Conservation (phyloP, 2,888 invertebrate species). For the Pseudococcus jackbeardsleyi region DNA sequence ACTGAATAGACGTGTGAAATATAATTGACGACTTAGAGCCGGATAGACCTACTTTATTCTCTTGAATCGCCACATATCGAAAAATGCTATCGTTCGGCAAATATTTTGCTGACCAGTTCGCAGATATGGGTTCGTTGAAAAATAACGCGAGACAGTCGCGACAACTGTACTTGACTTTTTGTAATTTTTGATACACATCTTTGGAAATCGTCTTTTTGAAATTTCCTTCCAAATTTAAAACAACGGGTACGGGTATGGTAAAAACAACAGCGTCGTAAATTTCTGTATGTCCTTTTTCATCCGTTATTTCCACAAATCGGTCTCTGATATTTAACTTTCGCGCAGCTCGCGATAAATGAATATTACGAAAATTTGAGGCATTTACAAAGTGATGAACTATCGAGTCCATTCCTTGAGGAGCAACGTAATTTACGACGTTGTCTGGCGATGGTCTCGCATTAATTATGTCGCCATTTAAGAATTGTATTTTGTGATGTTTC, state of each 20-base stretch:
- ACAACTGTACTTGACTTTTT: slow-evolving; percentile 64
- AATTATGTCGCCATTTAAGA: slow-evolving; percentile 60
- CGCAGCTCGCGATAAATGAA: slow-evolving; percentile 36
- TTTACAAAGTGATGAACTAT: slow-evolving; percentile 65
- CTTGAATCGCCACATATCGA: slow-evolving; percentile 65
- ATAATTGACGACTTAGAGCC: slow-evolving; percentile 58
- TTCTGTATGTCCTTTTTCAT: slow-evolving; percentile 53
- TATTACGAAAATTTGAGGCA: slow-evolving; percentile 41
- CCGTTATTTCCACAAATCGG: slow-evolving; percentile 42
- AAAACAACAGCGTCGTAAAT: slow-evolving; percentile 64
- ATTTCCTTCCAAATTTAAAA: slow-evolving; percentile 64
- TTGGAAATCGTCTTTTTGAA: slow-evolving; percentile 16
- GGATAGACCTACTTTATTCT: slow-evolving; percentile 59
- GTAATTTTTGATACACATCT: slow-evolving; percentile 21
- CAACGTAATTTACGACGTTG: slow-evolving; percentile 60
- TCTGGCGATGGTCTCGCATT: background rate
- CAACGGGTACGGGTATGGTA: slow-evolving; percentile 64
- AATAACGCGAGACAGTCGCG: slow-evolving; percentile 64
- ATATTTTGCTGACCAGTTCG: slow-evolving; percentile 65
- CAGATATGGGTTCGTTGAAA: slow-evolving; percentile 57
- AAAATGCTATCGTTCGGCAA: slow-evolving; percentile 58
- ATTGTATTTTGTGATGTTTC: slow-evolving; percentile 9
- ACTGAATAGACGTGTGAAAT: slow-evolving; percentile 65
- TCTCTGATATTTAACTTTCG: slow-evolving; percentile 49
- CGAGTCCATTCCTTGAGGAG: slow-evolving; percentile 64